These are phyloP conservation scores for Cardiocondyla obscurior DNA, from an alignment of 1,140 invertebrate species.

Conservation along the genomic window DNA sequence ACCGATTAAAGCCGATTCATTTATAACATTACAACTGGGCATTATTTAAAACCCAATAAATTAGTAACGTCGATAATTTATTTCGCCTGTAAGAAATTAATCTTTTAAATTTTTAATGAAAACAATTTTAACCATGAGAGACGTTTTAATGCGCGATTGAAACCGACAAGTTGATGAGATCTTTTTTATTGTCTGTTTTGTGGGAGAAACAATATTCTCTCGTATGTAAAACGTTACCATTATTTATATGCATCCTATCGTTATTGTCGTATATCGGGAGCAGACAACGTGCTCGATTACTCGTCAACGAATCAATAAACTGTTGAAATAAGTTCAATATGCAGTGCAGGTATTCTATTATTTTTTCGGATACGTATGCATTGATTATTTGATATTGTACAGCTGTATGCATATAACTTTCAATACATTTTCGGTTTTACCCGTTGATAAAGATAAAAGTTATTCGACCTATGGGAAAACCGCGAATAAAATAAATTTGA, in stretches of 20 bases:
- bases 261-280: constrained; percentile 36
- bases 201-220: constrained; percentile 17
- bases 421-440: constrained; percentile 32
- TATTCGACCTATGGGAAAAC: constrained; percentile 24
- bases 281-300: constrained; percentile 43
- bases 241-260: constrained; percentile 42
- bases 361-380: constrained; percentile 47
- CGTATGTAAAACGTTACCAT: constrained; percentile 29
- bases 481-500: constrained; percentile 20
- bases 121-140: neutral
- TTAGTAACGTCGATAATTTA: neutral
- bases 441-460: constrained; percentile 9
- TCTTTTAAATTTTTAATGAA: neutral
- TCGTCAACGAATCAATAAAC: constrained; percentile 56
- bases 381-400: constrained; percentile 48
- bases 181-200: neutral
- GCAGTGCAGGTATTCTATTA: constrained; percentile 32
- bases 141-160: neutral
- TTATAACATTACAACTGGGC: too few species aligned
- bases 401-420: constrained; percentile 5
- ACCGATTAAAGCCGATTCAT: neutral
- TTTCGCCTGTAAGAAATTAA: too few species aligned
- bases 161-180: constrained; percentile 2
- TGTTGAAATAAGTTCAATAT: constrained; percentile 54
- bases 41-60: neutral